Evolutionary conservation across 2,888 invertebrate species (phyloP), one percentile per base, ranked within the genome.

Genomic region (Drosophila greeni): DNA sequence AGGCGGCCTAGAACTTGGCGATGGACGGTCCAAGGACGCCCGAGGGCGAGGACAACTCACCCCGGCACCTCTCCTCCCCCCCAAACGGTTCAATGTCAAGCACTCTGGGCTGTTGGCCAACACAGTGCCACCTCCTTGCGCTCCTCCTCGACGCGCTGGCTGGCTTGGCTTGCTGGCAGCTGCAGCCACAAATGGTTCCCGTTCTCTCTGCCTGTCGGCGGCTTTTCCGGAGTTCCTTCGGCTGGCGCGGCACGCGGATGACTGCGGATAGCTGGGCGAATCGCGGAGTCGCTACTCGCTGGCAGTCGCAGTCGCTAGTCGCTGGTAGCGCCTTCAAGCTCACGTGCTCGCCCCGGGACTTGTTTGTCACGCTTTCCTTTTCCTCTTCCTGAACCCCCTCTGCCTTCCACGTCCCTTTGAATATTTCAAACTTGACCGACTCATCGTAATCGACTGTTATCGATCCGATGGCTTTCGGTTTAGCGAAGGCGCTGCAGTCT

Each of bases 391-490:
- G 42, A 23, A 23, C 1, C 39, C 12, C 12, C 12, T 29, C 5
- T n/a, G 40, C 9, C n/a, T n/a, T 14, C 23, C 14, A 3, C 11
- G 31, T 42, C 53, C 51, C 64, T 66, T 54, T 59, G 73, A 73
- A 76, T 76, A 83, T 75, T 82, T 80, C 72, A 84, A 78, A 75
- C 75, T 76, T 78, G 86, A 76, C 70, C 75, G 72, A 70, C 53
- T 70, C 66, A 39, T 57, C 57, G 74, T 79, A 75, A 73, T 82
- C 80, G 83, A 68, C 83, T 71, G 51, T 42, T 74, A 76, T 84
- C 84, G 80, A 82, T 79, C 81, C 81, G 73, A 66, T 64, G 53
- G 34, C 20, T 45, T 45, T 45, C 34, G 29, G 26, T 14, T 47
- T 31, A 31, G 26, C 49, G 11, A 51, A 66, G 68, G 54, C 68